A percentile compares a stretch with the other conserved stretches of the same genome.
Evolutionary conservation across 2,113 vertebrate species (phyloP).

Genomic region (Sinocyclocheilus anophthalmus): DNA sequence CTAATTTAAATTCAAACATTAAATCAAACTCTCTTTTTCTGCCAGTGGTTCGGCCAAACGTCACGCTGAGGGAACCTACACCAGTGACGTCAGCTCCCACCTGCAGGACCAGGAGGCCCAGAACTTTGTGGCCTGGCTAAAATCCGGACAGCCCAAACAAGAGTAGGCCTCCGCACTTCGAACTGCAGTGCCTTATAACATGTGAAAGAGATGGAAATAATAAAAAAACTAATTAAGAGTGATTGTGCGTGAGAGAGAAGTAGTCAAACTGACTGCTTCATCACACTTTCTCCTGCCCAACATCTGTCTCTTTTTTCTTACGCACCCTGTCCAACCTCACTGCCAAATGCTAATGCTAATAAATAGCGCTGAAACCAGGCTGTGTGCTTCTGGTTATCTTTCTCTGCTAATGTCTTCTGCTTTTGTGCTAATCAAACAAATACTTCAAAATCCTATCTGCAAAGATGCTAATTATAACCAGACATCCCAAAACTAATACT

Average conservation of each 20-base stretch:
- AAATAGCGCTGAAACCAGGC: conserved; percentile 75
- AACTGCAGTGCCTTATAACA: conserved; percentile 48
- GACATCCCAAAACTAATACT: not conserved
- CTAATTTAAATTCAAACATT: not conserved
- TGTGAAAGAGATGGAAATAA: conserved; percentile 53
- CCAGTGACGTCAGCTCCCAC: conserved; percentile 91
- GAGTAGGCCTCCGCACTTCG: conserved; percentile 80
- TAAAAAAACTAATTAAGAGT: conserved; percentile 31
- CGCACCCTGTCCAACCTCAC: conserved; percentile 46
- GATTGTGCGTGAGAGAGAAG: conserved; percentile 45
- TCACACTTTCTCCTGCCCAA: conserved; percentile 23
- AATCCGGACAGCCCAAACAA: conserved; percentile 88
- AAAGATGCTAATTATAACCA: not conserved
- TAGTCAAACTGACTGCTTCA: conserved; percentile 23
- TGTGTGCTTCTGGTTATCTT: conserved; percentile 42
- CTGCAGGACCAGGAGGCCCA: conserved; percentile 90
- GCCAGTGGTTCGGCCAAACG: conserved; percentile 81
- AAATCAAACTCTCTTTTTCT: not conserved
- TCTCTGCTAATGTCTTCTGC: not conserved
- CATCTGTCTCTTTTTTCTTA: conserved; percentile 43
- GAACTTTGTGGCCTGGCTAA: conserved; percentile 92
- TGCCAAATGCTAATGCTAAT: conserved; percentile 67
- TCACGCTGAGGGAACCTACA: conserved; percentile 92
- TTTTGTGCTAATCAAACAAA: not conserved
- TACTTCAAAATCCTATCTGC: not conserved